Base-by-base conservation (phyloP, 2,888 invertebrate species). In the Branchipolynoe longqiensis region DNA sequence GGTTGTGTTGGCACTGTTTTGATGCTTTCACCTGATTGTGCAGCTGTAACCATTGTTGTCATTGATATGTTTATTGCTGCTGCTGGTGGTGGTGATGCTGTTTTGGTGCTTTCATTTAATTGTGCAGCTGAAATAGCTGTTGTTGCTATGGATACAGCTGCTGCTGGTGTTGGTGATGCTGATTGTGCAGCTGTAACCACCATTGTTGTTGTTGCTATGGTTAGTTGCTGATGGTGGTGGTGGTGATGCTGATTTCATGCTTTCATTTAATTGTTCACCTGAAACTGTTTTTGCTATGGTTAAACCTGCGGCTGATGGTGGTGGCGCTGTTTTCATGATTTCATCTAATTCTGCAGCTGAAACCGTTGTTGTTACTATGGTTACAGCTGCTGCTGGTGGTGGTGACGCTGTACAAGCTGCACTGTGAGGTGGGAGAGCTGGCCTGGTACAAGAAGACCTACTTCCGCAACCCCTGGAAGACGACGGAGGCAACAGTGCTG, bases 321-420 rank as follows among this genome's bases (percentile, higher is more conserved):
- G 48, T 48, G 48, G 8, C 48, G 18, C 18, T 48, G 48, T 48
- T 48, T 8, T 48, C 48, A 18, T 48, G 48, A 12, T 18, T 48
- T 48, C 18, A 12, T 18, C 48, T 12, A 18, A 12, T 48, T 8
- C 48, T 48, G 48, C 48, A 12, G 48, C 8, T 48, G 48, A n/a
- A 58, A 58, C 4, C 25, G 58, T 14, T 4, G 22, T n/a, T 8
- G 58, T n/a, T 25, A 14, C 12, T 58, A 4, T n/a, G 4, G 14
- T 33, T 69, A 22, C 90, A 93, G 92, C 86, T 93, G 85, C 87
- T 93, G 82, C 92, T 92, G 86, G 90, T 93, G 69, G 69, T 92
- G 18, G 86, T 92, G 54, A 90, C 91, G 31, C 78, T 93, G 87
- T 87, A 89, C 84, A 89, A 89, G 83, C 58, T 92, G 54, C 90